Percentiles rank a stretch among this genome's conserved stretches.
Conservation (phyloP, 2,113 vertebrate genomes). For the Rafetus swinhoei region DNA sequence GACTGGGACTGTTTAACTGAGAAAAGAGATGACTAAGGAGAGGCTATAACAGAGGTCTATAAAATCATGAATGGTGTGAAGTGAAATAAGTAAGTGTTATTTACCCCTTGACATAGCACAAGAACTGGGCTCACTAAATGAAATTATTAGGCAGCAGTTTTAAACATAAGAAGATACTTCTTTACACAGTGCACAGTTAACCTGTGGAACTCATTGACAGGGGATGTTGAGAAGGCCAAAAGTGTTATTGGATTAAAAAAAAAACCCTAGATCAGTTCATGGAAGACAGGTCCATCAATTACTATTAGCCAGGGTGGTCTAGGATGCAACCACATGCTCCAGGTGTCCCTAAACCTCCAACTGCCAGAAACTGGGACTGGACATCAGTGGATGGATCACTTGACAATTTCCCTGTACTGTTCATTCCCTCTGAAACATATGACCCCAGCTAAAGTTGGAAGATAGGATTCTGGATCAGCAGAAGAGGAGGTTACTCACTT, state of each 20-base stretch:
- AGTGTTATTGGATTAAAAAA: neutral
- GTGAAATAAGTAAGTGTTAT: neutral
- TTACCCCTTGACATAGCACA: neutral
- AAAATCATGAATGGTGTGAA: neutral
- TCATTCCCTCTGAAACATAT: no score
- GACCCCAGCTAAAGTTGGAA: no score
- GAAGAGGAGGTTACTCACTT: no score
- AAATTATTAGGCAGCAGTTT: neutral
- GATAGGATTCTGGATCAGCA: no score
- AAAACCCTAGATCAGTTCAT: neutral
- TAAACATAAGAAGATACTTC: neutral
- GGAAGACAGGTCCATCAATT: no score
- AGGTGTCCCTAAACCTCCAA: no score
- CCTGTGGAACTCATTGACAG: neutral
- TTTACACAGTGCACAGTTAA: neutral
- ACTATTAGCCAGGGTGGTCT: no score
- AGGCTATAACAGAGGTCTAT: neutral
- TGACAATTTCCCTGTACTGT: no score
- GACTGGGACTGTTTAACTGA: neutral
- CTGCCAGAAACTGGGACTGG: no score
- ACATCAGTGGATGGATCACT: no score
- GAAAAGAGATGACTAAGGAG: neutral
- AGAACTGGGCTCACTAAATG: neutral
- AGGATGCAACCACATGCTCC: no score
- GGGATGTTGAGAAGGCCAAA: neutral